Percentiles rank a stretch among this genome's conserved stretches.
These are phyloP conservation scores for Tamandua tetradactyla DNA, from an alignment of 2,797 vertebrate species.

Conservation along the genomic window DNA sequence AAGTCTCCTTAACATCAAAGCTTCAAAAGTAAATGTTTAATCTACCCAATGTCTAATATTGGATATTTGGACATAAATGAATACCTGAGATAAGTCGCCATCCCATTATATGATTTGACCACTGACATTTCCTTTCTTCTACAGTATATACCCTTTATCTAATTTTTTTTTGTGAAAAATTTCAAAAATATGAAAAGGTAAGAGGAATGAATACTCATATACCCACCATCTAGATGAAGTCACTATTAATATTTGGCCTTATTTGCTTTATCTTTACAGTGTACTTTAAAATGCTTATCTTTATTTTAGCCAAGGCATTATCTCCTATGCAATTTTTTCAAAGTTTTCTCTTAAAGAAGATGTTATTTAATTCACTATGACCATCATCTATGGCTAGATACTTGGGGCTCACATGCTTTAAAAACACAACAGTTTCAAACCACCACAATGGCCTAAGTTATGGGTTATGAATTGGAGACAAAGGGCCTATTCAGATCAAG, in stretches of 20 bases:
- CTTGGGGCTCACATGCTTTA: neutral
- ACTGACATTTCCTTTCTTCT: neutral
- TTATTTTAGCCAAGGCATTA: slow-evolving; percentile 48
- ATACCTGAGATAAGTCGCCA: neutral
- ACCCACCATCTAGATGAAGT: neutral
- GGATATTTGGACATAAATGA: neutral
- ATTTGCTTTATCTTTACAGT: neutral
- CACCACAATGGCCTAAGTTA: neutral
- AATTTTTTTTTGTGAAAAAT: neutral
- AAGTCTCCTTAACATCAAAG: neutral
- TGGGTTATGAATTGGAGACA: neutral
- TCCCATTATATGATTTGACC: neutral
- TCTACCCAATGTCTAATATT: neutral
- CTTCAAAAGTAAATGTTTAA: neutral
- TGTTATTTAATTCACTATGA: neutral
- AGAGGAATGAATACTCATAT: neutral
- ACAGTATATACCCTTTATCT: neutral
- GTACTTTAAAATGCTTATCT: neutral
- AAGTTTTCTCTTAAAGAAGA: slow-evolving; percentile 19
- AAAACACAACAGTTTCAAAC: too few species aligned
- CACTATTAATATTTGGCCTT: neutral
- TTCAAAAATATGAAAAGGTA: slow-evolving; percentile 6
- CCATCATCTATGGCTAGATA: neutral
- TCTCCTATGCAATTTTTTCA: slow-evolving; percentile 39
- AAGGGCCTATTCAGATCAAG: neutral